These are phyloP conservation scores for Aphidoletes aphidimyza DNA, from an alignment of 2,888 invertebrate species.

Conservation along the genomic window DNA sequence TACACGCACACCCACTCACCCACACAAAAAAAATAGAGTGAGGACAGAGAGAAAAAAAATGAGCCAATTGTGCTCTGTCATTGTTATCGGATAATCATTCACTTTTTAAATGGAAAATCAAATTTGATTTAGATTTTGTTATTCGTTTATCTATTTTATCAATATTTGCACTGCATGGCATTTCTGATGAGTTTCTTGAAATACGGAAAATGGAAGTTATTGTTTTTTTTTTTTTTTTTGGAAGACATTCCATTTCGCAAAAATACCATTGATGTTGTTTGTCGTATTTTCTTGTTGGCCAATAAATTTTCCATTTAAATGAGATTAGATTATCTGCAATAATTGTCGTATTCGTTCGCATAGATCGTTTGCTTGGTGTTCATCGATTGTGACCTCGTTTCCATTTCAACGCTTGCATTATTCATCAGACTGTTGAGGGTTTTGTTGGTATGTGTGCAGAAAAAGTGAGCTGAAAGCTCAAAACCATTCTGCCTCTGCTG, in stretches of 20 bases:
- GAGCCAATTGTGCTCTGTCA: neutral
- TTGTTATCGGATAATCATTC: neutral
- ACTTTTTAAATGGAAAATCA: conserved; percentile 12
- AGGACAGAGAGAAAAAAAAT: too few species aligned
- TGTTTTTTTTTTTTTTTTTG: neutral
- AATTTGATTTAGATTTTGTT: neutral
- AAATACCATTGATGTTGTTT: neutral
- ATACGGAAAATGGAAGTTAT: neutral
- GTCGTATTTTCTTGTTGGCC: neutral
- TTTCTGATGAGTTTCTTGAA: too few species aligned
- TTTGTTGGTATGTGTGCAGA: neutral
- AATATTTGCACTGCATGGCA: neutral
- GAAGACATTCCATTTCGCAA: neutral
- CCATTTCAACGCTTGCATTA: conserved; percentile 16
- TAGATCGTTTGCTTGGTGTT: neutral
- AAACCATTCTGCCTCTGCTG: too few species aligned
- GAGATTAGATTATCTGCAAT: neutral
- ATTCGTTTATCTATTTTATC: too few species aligned
- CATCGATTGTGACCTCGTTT: neutral
- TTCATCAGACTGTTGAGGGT: neutral
- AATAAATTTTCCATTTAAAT: conserved; percentile 24
- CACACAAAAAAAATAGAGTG: too few species aligned
- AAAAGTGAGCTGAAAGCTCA: neutral
- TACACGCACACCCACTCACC: too few species aligned
- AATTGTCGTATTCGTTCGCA: neutral